Conservation (phyloP, 30 jellyfish, hydroid and myxozoan genomes). For the Aurelia coerulea region DNA sequence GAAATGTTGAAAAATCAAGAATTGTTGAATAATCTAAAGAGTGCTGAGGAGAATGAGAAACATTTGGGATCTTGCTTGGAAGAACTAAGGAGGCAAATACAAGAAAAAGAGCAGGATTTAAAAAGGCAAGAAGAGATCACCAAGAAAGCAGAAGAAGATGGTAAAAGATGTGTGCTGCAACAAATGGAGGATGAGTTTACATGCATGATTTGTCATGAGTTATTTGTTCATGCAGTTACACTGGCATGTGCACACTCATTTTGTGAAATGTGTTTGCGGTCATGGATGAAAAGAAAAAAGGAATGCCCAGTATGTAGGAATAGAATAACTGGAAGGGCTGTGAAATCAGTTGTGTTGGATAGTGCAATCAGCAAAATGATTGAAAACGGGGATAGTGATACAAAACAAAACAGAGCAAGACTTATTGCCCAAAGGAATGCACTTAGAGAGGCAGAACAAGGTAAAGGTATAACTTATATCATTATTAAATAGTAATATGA, state of each 20-base stretch:
- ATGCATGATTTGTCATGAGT: conserved; percentile 93
- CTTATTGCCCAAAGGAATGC: conserved; percentile 62
- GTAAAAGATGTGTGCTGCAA: conserved; percentile 79
- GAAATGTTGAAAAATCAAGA: conserved; percentile 75
- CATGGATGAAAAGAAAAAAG: conserved; percentile 86
- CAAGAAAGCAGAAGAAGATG: conserved; percentile 80
- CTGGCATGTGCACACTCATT: conserved; percentile 98
- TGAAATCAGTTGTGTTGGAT: conserved; percentile 88
- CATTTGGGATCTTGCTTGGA: conserved; percentile 80
- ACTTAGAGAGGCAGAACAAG: conserved; percentile 69
- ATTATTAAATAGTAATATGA: conserved; percentile 7
- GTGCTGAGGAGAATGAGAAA: conserved; percentile 88
- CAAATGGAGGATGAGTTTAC: conserved; percentile 98
- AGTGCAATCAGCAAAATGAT: conserved; percentile 88
- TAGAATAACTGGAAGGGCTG: conserved; percentile 76
- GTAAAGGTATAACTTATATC: conserved; percentile 49
- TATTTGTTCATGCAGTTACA: conserved; percentile 87
- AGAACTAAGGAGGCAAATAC: conserved; percentile 81
- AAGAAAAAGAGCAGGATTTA: conserved; percentile 74
- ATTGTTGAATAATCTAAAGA: conserved; percentile 68
- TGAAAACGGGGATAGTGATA: conserved; percentile 78
- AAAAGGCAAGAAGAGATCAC: conserved; percentile 75
- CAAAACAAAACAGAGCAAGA: conserved; percentile 60
- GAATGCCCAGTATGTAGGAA: conserved; percentile 96
- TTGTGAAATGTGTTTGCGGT: conserved; percentile 82